Base-by-base conservation (phyloP, 2,113 vertebrate genomes). In the Bubo scandiacus region DNA sequence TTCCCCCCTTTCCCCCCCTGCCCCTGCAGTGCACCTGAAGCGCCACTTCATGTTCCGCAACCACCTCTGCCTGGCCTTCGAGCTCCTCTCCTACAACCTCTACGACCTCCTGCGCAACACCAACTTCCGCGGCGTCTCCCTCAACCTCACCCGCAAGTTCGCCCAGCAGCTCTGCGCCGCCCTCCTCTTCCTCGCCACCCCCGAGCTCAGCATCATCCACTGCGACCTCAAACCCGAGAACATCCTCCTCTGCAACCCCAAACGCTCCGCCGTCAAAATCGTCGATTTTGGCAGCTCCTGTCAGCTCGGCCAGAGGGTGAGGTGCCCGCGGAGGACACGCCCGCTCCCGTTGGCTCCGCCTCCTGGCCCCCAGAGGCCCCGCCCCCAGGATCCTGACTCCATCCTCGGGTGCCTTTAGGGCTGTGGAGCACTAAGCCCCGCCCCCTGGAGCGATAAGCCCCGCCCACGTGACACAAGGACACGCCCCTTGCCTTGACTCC, bases 11-110 rank as follows among this genome's bases (percentile, higher is more conserved):
- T n/a, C n/a, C n/a, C n/a, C n/a, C n/a, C n/a, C n/a, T n/a, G n/a
- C n/a, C n/a, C n/a, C n/a, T n/a, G n/a, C n/a, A n/a, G n/a, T n/a
- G n/a, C n/a, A n/a, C n/a, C n/a, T n/a, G n/a, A n/a, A n/a, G 97
- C 98, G 99, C 90, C 99, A 99, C 98, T 99, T 99, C 98, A 99
- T 99, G 99, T 99, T 99, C 98, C 99, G 99, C 96, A 99, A 99
- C 98, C 99, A 99, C 98, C 98, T 99, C 95, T 99, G 99, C 98
- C 98, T 99, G 98, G 99, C 99, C 95, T 99, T 99, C 87, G 99
- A 99, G 98, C 98, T 99, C 94, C 98, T 99, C 88, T 99, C 99
- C 97, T 99, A 99, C 98, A 99, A 99, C 98, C 98, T 99, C 90
- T 99, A 99, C 9, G 99, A 99, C 97, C 98, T 99, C 96, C 98